Evolutionary conservation across 2,113 vertebrate genomes (phyloP), one percentile per base, ranked within the genome.

Genomic region (Hiodon tergisus): DNA sequence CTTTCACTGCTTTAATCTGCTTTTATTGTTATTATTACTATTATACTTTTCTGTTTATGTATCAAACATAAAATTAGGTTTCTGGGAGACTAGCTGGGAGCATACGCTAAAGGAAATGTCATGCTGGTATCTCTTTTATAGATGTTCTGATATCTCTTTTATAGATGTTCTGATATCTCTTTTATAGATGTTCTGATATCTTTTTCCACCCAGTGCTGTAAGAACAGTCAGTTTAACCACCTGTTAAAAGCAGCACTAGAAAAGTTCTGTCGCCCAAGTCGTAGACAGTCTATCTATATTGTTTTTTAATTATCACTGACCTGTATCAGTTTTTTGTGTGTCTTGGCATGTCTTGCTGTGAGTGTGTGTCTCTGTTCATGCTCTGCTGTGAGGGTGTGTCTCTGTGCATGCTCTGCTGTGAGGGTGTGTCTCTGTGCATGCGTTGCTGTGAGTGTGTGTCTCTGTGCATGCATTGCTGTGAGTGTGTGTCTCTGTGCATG

Each of bases 21-120:
- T 31, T 31, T 83, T 78, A 65, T 54, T 50, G 76, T 2, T n/a
- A n/a, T 61, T 61, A 16, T 61, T 14, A n/a, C 16, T 31, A 31
- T 31, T 3, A 61, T 61, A 61, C 16, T 61, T 61, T 61, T 61
- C 13, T n/a, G 59, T 5, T 61, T 16, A n/a, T 61, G 16, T 31
- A 31, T 31, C 31, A 61, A 6, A n/a, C 13, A 61, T 61, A 3
- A 61, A 31, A 31, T 31, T 0, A 31, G 31, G 31, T 31, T 2
- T 31, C 31, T 31, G 31, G 31, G 31, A 31, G 31, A 0, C 31
- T 0, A 31, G 31, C 31, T 31, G 31, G 31, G 31, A 31, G 31
- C 31, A 2, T 31, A 31, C 31, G 2, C 31, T 31, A 31, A 31
- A 31, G 31, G 31, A 52, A 67, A 50, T 67, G 11, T n/a, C 48